Conservation (phyloP, 37 sponge, comb jelly and placozoan species). For the Ephydatia muelleri region DNA sequence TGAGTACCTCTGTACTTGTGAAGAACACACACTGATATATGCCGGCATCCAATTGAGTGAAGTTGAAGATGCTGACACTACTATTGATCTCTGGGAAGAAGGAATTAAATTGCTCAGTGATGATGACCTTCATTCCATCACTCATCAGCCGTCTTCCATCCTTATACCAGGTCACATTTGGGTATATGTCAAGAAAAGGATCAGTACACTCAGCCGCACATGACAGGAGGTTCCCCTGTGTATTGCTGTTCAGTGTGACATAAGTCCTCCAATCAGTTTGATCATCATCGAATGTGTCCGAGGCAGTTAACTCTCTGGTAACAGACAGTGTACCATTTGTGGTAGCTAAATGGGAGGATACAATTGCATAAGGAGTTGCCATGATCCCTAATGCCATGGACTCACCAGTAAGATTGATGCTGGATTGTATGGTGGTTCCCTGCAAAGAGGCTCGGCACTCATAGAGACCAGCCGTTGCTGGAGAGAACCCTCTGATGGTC, state of each 20-base stretch:
- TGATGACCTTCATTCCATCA: neutral
- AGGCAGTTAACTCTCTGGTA: neutral
- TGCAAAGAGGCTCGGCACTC: slow-evolving; percentile 15
- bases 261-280: neutral
- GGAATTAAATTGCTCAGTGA: neutral
- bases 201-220: slow-evolving; percentile 1
- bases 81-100: neutral
- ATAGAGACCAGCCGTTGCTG: slow-evolving; percentile 27
- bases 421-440: slow-evolving; percentile 9
- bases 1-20: no score
- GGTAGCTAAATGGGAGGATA: neutral
- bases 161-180: slow-evolving; percentile 27
- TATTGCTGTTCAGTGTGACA: neutral
- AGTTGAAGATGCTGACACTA: no score
- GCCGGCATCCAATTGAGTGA: no score
- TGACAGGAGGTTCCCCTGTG: neutral
- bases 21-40: no score
- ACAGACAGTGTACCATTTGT: neutral
- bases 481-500: slow-evolving; percentile 17
- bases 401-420: neutral
- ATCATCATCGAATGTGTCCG: neutral
- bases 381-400: neutral
- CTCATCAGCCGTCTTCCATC: slow-evolving; percentile 6
- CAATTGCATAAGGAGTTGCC: neutral
- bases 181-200: neutral